Evolutionary conservation across 2,888 invertebrate genomes (phyloP).

Genomic region (Lumbricus terrestris): DNA sequence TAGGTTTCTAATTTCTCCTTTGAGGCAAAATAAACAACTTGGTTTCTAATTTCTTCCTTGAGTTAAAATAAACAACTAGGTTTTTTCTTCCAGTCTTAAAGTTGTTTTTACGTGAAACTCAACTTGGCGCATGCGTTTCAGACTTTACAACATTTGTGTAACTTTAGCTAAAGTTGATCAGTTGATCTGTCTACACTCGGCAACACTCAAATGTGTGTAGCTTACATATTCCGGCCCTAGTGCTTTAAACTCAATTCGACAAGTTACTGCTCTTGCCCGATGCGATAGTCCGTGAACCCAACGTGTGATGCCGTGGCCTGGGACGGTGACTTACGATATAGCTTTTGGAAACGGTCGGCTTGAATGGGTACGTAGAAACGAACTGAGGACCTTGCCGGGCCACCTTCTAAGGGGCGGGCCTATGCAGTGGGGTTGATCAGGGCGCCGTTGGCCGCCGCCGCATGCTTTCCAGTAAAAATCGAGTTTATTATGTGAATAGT

Average conservation of each 20-base stretch:
- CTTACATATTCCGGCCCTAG: too few relatives aligned
- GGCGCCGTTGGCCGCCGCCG: not conserved
- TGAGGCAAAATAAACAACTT: too few relatives aligned
- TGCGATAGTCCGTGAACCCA: not conserved
- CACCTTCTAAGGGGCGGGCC: not conserved
- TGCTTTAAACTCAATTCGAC: not conserved
- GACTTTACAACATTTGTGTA: too few relatives aligned
- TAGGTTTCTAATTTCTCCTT: too few relatives aligned
- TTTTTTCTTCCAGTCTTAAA: too few relatives aligned
- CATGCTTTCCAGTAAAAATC: not conserved
- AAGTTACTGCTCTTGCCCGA: not conserved
- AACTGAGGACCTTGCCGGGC: not conserved
- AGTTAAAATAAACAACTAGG: too few relatives aligned
- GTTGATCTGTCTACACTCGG: too few relatives aligned
- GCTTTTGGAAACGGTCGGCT: constrained; percentile 13
- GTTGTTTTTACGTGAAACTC: too few relatives aligned
- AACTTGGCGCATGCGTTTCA: too few relatives aligned
- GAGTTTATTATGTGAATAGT: not conserved
- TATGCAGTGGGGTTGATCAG: not conserved
- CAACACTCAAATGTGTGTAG: too few relatives aligned
- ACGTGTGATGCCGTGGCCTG: not conserved
- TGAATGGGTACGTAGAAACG: not conserved
- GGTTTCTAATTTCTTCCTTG: too few relatives aligned
- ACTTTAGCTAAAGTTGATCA: too few relatives aligned
- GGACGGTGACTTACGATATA: constrained; percentile 14